A percentile compares a stretch with the other conserved stretches of the same genome.
Evolutionary conservation across 2,113 vertebrate genomes (phyloP).

Genomic region (Vanacampus margaritifer): DNA sequence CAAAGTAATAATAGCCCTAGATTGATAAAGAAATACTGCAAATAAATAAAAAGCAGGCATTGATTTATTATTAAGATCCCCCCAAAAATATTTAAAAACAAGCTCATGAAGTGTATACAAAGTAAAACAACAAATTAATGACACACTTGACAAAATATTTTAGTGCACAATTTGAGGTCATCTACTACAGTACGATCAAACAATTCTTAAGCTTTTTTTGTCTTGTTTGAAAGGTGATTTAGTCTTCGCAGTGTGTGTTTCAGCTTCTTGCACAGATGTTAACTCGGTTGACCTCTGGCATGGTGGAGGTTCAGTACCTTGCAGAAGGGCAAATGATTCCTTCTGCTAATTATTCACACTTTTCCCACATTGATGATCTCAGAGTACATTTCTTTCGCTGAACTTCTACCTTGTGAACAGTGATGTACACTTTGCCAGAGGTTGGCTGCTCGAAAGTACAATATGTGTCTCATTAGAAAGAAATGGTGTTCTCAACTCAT

Average conservation of each 20-base stretch:
- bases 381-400: not conserved
- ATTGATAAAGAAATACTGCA: too few species aligned
- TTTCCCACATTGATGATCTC: not conserved
- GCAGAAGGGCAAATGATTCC: constrained; percentile 6
- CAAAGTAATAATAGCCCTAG: too few species aligned
- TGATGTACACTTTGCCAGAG: constrained; percentile 3
- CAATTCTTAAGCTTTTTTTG: not conserved
- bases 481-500: constrained; percentile 30
- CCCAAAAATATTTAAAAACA: too few species aligned
- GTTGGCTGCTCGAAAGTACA: not conserved
- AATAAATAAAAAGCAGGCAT: too few species aligned
- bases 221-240: not conserved
- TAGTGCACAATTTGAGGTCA: too few species aligned
- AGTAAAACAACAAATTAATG: too few species aligned
- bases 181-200: too few species aligned
- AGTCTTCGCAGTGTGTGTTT: not conserved
- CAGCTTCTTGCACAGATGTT: not conserved
- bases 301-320: not conserved
- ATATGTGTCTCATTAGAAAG: constrained; percentile 38
- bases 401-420: not conserved
- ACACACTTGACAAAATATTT: too few species aligned
- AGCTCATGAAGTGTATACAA: too few species aligned
- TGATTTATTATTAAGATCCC: too few species aligned
- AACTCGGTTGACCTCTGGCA: not conserved
- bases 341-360: not conserved